Evolutionary conservation across 2,888 invertebrate genomes (phyloP), one percentile per base, ranked within the genome.

Genomic region (Ophion ellenae): DNA sequence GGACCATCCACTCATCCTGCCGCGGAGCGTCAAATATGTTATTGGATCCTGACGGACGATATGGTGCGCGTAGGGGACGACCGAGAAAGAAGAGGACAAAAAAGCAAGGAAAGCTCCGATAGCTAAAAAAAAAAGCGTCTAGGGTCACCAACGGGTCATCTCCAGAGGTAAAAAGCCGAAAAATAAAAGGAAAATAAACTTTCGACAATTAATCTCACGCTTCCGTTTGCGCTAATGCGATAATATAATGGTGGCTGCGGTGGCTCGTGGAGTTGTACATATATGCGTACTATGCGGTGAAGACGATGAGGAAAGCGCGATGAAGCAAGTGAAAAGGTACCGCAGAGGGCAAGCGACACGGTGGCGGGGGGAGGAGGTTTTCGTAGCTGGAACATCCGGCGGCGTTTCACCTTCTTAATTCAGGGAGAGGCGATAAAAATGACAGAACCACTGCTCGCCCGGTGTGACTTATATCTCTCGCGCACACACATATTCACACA

Each of bases 341-440:
- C 87, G 84, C 47, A 70, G 64, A 85, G 85, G 74, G 88, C 82
- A 82, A 78, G 81, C 84, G 86, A 86, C 84, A 47, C 59, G 79
- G 81, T 86, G 83, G 78, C 14, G 14, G 86, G 85, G 87, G 87
- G 53, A 79, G 86, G 87, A 89, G 86, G 82, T 84, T 88, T 87
- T 86, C 85, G 87, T 88, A 87, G 87, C 78, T 67, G 70, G 78
- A 86, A 80, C 75, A 84, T 86, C 83, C 83, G 83, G 87, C 89
- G 88, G 87, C 89, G 88, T 90, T 91, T 92, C 92, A 92, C 92
- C 93, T 93, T 93, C 93, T 93, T 93, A 93, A 93, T 94, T 93
- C 93, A 93, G 91, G 89, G 90, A 90, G 92, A 91, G 92, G 93
- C 93, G 93, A 94, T 94, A 93, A 94, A 94, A 94, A 93, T 93